Evolutionary conservation across 2,113 vertebrate species (phyloP).

Genomic region (Pipa parva): DNA sequence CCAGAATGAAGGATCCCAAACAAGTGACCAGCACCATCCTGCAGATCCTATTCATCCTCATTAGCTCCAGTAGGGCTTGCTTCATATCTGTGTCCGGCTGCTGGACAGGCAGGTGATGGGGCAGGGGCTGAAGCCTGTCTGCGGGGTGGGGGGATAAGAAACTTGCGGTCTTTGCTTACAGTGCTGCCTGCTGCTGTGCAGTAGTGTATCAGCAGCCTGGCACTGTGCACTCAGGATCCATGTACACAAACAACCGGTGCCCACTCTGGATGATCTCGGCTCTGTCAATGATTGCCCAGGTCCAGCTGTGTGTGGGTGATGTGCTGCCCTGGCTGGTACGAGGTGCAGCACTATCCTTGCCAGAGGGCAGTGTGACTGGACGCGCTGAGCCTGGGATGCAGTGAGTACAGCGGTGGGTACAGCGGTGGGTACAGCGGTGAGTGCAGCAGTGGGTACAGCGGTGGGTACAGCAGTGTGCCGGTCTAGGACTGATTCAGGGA

Average conservation of each 20-base stretch:
- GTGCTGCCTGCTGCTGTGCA: not conserved
- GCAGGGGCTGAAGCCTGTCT: not conserved
- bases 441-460: not conserved
- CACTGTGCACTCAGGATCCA: not conserved
- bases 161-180: not conserved
- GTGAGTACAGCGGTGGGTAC: not conserved
- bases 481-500: not conserved
- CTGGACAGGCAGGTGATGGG: constrained; percentile 21
- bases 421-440: too few species aligned
- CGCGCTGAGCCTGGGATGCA: not conserved
- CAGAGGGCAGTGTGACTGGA: not conserved
- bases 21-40: constrained; percentile 93
- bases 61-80: constrained; percentile 82
- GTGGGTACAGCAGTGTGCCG: too few species aligned
- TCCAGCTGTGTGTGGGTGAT: not conserved
- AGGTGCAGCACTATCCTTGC: not conserved
- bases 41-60: constrained; percentile 93
- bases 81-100: constrained; percentile 75
- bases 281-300: not conserved
- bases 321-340: not conserved
- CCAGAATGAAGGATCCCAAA: constrained; percentile 92
- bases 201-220: not conserved
- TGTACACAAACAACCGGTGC: not conserved
- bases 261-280: too few species aligned
- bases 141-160: constrained; percentile 5